Percentiles rank a stretch among this genome's conserved stretches.
Conservation (phyloP, 35 echinoderm and acorn worm species). For the Patiria miniata region DNA sequence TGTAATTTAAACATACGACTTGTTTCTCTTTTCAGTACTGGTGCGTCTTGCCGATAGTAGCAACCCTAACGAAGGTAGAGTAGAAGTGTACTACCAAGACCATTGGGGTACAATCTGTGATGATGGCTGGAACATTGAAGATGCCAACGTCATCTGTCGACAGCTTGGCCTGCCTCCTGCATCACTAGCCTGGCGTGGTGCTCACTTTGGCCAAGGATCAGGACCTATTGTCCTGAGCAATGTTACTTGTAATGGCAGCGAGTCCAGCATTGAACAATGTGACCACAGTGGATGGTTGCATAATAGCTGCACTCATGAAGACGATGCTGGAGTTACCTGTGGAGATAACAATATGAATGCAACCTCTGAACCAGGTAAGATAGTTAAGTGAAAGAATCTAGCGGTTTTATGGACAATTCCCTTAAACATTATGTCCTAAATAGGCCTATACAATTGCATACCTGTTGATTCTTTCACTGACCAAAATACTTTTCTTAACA, state of each 20-base stretch:
- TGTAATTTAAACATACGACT: too few species aligned
- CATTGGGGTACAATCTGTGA: constrained; percentile 20
- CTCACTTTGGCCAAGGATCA: neutral
- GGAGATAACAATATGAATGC: neutral
- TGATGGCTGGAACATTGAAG: neutral
- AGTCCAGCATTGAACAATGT: neutral
- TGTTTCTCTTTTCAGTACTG: too few species aligned
- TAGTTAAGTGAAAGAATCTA: too few species aligned
- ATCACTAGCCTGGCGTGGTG: neutral
- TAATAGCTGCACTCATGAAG: neutral
- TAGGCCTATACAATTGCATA: too few species aligned
- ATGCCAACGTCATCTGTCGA: constrained; percentile 19
- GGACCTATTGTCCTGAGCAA: constrained; percentile 1
- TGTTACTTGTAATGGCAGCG: neutral
- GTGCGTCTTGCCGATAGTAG: neutral
- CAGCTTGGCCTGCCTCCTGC: neutral
- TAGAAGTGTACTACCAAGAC: constrained; percentile 6
- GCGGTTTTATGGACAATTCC: too few species aligned
- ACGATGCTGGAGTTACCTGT: neutral
- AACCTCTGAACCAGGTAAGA: too few species aligned
- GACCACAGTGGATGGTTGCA: neutral
- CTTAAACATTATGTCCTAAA: too few species aligned
- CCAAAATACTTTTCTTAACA: too few species aligned
- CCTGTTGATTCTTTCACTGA: too few species aligned
- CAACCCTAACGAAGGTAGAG: neutral